Conservation (phyloP, 92 coral and sea anemone species). For the Parazoanthus swiftii region DNA sequence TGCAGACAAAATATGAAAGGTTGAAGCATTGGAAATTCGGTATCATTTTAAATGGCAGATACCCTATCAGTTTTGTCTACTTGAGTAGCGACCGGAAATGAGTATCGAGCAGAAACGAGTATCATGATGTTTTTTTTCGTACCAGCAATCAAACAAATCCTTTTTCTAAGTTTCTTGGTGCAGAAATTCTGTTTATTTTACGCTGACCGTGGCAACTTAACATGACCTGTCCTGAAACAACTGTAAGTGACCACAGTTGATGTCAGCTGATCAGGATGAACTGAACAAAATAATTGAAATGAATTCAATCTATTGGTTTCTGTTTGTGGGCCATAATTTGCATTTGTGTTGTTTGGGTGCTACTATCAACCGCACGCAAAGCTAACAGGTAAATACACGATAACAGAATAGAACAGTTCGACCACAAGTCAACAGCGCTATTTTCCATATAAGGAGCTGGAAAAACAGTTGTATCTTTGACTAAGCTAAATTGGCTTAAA, state of each 20-base stretch:
- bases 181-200: too few species aligned
- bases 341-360: not conserved
- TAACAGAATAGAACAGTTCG: too few species aligned
- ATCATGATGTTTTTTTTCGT: too few species aligned
- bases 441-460: not conserved
- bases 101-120: not conserved
- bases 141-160: not conserved
- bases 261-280: not conserved
- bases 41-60: not conserved
- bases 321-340: not conserved
- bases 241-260: not conserved
- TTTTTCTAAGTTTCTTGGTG: too few species aligned
- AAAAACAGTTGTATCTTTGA: not conserved
- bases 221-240: not conserved
- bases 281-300: not conserved
- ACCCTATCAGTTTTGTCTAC: not conserved
- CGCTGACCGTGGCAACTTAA: too few species aligned
- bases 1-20: not conserved
- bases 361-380: slow-evolving; percentile 5
- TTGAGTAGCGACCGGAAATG: not conserved
- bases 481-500: too few species aligned
- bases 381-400: not conserved
- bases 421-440: not conserved
- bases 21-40: not conserved
- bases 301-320: not conserved